Percentiles rank a stretch among this genome's conserved stretches.
phyloP scores from a whole-genome alignment of 2,113 vertebrate species.

The Okapia johnstoni region DNA sequence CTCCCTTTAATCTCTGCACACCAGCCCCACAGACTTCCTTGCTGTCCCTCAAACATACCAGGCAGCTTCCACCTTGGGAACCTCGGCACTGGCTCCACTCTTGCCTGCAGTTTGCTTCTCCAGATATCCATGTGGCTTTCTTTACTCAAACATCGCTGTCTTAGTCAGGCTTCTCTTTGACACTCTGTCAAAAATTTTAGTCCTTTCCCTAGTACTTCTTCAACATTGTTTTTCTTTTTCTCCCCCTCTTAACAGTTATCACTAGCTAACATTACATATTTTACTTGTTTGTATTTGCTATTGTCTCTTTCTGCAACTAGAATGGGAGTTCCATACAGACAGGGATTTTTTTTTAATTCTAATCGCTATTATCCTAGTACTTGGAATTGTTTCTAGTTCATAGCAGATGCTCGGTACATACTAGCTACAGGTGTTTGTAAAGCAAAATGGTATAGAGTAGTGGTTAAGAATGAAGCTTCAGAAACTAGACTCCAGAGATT shows the following conservation, averaged over 20 bases:
- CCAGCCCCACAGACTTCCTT: too few species aligned
- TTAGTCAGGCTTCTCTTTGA: background rate
- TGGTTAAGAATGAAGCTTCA: background rate
- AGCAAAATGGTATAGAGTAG: background rate
- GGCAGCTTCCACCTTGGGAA: background rate
- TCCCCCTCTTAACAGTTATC: background rate
- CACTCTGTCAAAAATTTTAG: background rate
- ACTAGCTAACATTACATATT: background rate
- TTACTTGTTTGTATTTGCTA: background rate
- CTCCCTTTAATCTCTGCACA: background rate
- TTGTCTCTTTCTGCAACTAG: background rate
- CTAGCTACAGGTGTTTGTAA: background rate
- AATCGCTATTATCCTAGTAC: background rate
- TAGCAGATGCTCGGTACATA: background rate
- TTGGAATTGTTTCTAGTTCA: background rate
- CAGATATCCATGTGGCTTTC: background rate
- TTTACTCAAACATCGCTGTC: background rate
- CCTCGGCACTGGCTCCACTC: background rate
- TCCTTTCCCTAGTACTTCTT: background rate
- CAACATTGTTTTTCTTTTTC: background rate
- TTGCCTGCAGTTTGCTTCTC: background rate
- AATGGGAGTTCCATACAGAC: background rate
- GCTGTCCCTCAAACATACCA: background rate
- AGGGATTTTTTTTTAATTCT: background rate
- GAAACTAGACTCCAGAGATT: background rate